These are phyloP conservation scores for Anoura caudifer DNA, from an alignment of 2,113 vertebrate genomes.

Conservation along the genomic window DNA sequence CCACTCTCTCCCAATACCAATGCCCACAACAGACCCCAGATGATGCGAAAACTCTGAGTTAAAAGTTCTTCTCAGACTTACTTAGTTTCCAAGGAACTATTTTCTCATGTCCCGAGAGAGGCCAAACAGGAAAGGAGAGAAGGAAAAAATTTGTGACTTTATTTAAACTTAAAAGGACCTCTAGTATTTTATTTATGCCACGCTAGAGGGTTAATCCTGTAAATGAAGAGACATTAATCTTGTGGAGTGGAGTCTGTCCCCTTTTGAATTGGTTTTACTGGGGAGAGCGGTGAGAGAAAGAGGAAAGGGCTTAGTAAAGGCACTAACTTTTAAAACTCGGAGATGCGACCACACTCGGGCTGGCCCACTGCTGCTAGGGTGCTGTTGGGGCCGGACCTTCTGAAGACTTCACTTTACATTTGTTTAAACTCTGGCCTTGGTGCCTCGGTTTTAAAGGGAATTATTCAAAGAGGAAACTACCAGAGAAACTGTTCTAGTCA, in stretches of 20 bases:
- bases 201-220: conserved; percentile 75
- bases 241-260: conserved; percentile 68
- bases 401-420: neutral
- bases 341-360: conserved; percentile 28
- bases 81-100: neutral
- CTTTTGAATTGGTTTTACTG: conserved; percentile 63
- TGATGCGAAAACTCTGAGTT: conserved; percentile 41
- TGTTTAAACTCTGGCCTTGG: conserved; percentile 32
- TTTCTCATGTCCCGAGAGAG: neutral
- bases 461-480: conserved; percentile 47
- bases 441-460: conserved; percentile 62
- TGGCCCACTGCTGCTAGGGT: neutral
- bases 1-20: neutral
- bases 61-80: conserved; percentile 49
- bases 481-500: neutral
- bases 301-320: conserved; percentile 15
- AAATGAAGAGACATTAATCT: conserved; percentile 77
- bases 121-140: conserved; percentile 34
- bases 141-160: conserved; percentile 61
- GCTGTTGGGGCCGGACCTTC: neutral
- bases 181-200: conserved; percentile 70
- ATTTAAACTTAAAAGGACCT: conserved; percentile 62
- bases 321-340: conserved; percentile 55
- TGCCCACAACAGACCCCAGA: neutral
- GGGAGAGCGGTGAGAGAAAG: conserved; percentile 4